These are phyloP conservation scores for Cephus cinctus DNA, from an alignment of 1,140 invertebrate species.

Conservation along the genomic window DNA sequence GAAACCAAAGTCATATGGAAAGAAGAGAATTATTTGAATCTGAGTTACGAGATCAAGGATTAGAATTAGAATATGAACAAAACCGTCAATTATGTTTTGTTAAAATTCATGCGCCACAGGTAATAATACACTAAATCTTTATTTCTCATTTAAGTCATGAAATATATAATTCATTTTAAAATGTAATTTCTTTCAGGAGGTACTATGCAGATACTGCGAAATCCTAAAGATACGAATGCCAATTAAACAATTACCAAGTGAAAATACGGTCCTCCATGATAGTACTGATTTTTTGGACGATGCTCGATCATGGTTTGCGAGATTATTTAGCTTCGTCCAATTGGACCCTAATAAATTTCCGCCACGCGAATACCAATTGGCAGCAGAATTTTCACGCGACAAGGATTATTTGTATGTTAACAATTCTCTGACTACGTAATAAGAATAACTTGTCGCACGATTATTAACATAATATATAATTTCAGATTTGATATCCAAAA, in stretches of 20 bases:
- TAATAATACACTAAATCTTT: slow-evolving; percentile 13
- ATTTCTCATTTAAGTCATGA: neutral
- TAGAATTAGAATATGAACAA: slow-evolving; percentile 63
- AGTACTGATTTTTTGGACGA: slow-evolving; percentile 39
- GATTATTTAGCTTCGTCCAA: slow-evolving; percentile 44
- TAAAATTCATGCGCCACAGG: slow-evolving; percentile 75
- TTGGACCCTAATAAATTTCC: slow-evolving; percentile 59
- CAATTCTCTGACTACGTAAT: neutral
- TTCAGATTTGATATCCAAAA: slow-evolving; percentile 71
- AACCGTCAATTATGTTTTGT: slow-evolving; percentile 64
- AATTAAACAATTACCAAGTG: slow-evolving; percentile 66
- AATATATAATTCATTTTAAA: too few species aligned
- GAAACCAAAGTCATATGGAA: slow-evolving; percentile 44
- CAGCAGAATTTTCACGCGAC: slow-evolving; percentile 69
- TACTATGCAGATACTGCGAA: slow-evolving; percentile 81
- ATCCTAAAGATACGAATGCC: slow-evolving; percentile 87
- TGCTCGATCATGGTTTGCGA: slow-evolving; percentile 45
- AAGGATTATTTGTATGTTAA: slow-evolving; percentile 70
- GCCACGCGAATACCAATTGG: slow-evolving; percentile 56
- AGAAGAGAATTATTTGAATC: slow-evolving; percentile 61
- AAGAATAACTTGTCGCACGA: slow-evolving; percentile 9
- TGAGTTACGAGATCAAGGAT: slow-evolving; percentile 61
- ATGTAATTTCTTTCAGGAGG: slow-evolving; percentile 53
- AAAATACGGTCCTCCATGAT: slow-evolving; percentile 19
- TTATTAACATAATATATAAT: slow-evolving; percentile 15